Conservation (phyloP, 1,140 invertebrate genomes). For the Oryctes rhinoceros region DNA sequence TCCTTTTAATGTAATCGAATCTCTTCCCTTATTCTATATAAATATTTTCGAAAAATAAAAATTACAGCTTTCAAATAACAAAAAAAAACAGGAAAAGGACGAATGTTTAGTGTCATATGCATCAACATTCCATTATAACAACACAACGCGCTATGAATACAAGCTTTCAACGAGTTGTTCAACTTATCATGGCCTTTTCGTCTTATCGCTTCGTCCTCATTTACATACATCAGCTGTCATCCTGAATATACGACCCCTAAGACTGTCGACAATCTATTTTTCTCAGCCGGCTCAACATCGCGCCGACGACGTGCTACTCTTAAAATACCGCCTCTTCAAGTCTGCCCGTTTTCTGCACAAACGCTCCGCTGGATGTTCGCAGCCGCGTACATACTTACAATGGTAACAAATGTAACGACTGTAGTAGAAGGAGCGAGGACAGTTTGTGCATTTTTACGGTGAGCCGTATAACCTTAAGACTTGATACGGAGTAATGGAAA, state of each 20-base stretch:
- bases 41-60: too few relatives aligned
- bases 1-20: too few relatives aligned
- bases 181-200: neutral
- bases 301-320: neutral
- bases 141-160: too few relatives aligned
- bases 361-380: neutral
- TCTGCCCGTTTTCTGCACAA: neutral
- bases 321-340: neutral
- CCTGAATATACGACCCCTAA: neutral
- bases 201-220: neutral
- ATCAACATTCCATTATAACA: too few relatives aligned
- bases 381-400: neutral
- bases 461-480: neutral
- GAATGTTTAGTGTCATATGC: too few relatives aligned
- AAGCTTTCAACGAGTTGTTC: too few relatives aligned
- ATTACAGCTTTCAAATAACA: too few relatives aligned
- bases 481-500: too few relatives aligned
- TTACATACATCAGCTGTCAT: neutral
- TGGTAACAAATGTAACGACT: neutral
- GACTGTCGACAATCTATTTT: too few relatives aligned
- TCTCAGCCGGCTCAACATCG: neutral
- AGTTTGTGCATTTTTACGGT: neutral
- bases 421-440: neutral
- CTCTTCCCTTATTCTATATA: too few relatives aligned
- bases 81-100: too few relatives aligned